These are phyloP conservation scores for Chaunax sp. DNA, from an alignment of 2,797 vertebrate genomes.

Conservation along the genomic window DNA sequence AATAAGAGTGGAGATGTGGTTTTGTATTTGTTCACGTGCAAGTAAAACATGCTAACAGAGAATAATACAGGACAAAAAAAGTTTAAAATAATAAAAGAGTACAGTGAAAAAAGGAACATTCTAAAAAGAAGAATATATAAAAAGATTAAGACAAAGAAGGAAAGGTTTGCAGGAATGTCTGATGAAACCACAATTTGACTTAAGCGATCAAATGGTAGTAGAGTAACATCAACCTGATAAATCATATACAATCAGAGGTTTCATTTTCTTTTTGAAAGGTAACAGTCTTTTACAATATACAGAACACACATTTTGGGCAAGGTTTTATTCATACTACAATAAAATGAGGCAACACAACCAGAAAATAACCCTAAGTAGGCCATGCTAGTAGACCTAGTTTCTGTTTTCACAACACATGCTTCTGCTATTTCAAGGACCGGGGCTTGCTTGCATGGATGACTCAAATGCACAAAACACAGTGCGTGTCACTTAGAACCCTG, in stretches of 20 bases:
- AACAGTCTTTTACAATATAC: not conserved
- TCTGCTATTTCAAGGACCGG: constrained; percentile 57
- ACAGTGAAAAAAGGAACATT: not conserved
- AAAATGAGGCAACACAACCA: constrained; percentile 30
- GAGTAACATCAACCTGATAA: constrained; percentile 6
- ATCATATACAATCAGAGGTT: not conserved
- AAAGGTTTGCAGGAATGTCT: constrained; percentile 1
- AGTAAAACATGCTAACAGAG: constrained; percentile 38
- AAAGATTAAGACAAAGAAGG: not conserved
- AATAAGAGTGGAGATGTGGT: constrained; percentile 48
- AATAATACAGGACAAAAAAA: constrained; percentile 10
- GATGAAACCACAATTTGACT: constrained; percentile 1
- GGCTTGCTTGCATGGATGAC: constrained; percentile 42
- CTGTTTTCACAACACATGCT: constrained; percentile 50
- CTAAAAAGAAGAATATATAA: constrained; percentile 10
- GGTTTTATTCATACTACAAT: constrained; percentile 24
- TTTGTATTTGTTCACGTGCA: constrained; percentile 48
- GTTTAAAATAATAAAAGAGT: constrained; percentile 16
- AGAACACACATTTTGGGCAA: constrained; percentile 5
- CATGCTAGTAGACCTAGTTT: constrained; percentile 52
- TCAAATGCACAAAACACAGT: constrained; percentile 47
- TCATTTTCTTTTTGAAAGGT: not conserved
- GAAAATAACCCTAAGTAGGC: constrained; percentile 52
- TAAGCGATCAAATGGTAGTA: not conserved
- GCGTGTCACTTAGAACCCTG: constrained; percentile 32